Conservation (phyloP, 2,797 vertebrate genomes). For the Tachyglossus aculeatus region DNA sequence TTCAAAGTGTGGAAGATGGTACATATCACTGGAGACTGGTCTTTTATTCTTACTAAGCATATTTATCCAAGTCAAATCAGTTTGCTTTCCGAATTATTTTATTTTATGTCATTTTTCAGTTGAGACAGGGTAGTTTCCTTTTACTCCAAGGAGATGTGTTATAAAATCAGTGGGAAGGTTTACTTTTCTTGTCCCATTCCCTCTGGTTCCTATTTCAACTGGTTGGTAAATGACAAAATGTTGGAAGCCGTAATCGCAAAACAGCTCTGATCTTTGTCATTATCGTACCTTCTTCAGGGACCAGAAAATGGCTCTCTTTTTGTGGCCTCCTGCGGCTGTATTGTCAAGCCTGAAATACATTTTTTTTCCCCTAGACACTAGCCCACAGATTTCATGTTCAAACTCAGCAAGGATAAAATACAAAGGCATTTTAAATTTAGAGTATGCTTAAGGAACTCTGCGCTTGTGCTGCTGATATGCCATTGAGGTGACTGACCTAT, state of each 20-base stretch:
- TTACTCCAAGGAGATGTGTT: slow-evolving; percentile 12
- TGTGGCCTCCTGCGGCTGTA: background rate
- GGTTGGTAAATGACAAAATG: slow-evolving; percentile 9
- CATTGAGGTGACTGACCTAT: background rate
- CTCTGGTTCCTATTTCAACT: background rate
- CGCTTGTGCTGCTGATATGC: background rate
- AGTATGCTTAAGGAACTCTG: background rate
- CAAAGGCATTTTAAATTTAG: background rate
- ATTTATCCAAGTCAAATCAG: background rate
- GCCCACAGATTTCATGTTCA: background rate
- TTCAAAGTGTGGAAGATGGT: no score
- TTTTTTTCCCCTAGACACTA: slow-evolving; percentile 3
- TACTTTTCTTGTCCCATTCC: slow-evolving; percentile 1
- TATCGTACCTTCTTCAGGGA: background rate
- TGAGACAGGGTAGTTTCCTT: background rate
- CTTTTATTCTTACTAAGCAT: background rate
- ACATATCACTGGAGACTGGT: no score
- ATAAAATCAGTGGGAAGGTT: background rate
- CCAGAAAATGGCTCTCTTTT: background rate
- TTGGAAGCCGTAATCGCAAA: background rate
- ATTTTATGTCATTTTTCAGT: background rate
- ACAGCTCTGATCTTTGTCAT: slow-evolving; percentile 8
- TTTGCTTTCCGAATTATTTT: background rate
- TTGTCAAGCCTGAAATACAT: slow-evolving; percentile 5
- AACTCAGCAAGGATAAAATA: background rate